These are phyloP conservation scores for Chionomys nivalis DNA, from an alignment of 2,113 vertebrate genomes.

Conservation along the genomic window DNA sequence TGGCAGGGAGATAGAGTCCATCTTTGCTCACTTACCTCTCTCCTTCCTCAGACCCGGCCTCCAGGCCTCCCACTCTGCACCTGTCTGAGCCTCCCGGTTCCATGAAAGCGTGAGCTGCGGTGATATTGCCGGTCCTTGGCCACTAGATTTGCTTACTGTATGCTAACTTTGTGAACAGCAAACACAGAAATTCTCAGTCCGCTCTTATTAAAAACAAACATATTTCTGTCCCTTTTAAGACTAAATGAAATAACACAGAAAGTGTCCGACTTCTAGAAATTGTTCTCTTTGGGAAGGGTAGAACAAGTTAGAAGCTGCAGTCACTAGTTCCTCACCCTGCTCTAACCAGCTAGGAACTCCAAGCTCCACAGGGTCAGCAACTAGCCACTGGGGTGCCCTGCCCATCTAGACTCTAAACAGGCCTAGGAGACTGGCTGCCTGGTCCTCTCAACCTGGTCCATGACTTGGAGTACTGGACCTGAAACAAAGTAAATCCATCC, in stretches of 20 bases:
- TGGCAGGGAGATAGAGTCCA: fast-evolving
- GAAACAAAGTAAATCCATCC: background rate
- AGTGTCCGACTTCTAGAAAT: background rate
- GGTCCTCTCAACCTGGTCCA: background rate
- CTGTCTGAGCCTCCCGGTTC: background rate
- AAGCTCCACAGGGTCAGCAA: background rate
- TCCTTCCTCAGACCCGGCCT: background rate
- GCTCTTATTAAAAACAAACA: background rate
- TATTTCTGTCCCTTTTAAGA: background rate
- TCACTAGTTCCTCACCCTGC: background rate
- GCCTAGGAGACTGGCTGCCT: background rate
- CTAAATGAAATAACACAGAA: background rate
- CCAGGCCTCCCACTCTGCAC: background rate
- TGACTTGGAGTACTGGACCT: background rate
- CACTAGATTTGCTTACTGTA: background rate
- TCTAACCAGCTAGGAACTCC: background rate
- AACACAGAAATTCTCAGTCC: background rate
- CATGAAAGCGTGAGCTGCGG: background rate
- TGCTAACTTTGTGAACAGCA: background rate
- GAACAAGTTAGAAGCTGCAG: background rate
- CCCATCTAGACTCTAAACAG: background rate
- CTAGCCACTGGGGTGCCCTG: background rate
- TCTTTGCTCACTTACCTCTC: background rate
- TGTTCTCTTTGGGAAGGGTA: background rate
- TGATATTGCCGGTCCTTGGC: background rate